Evolutionary conservation across 2,888 invertebrate species (phyloP).

Genomic region (Malacosoma neustria): DNA sequence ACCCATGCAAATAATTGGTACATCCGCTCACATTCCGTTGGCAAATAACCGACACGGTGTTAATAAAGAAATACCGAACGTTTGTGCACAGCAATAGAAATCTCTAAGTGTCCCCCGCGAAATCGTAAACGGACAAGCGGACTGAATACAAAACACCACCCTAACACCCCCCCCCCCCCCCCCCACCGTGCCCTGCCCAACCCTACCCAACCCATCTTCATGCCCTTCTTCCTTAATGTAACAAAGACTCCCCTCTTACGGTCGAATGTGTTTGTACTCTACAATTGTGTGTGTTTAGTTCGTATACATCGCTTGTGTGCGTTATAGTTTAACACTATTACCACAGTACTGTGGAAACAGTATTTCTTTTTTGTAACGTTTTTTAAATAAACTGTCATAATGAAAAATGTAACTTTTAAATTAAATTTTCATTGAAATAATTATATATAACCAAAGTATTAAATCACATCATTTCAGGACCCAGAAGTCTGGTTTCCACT

Average conservation of each 20-base stretch:
- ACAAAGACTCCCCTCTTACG: conserved; percentile 73
- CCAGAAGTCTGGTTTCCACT: too few relatives aligned
- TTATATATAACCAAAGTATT: too few relatives aligned
- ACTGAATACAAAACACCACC: conserved; percentile 66
- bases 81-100: conserved; percentile 53
- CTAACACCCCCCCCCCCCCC: conserved; percentile 31
- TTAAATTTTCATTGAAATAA: too few relatives aligned
- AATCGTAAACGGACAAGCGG: conserved; percentile 65
- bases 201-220: conserved; percentile 42
- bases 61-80: conserved; percentile 65
- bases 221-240: conserved; percentile 72
- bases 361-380: too few relatives aligned
- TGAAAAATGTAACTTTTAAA: too few relatives aligned
- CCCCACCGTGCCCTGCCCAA: conserved; percentile 17
- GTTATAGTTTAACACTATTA: conserved; percentile 11
- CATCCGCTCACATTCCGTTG: neutral
- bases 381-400: too few relatives aligned
- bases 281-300: conserved; percentile 49
- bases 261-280: conserved; percentile 51
- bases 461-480: too few relatives aligned
- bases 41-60: conserved; percentile 23
- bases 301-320: conserved; percentile 18
- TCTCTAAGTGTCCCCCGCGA: conserved; percentile 68
- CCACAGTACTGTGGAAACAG: too few relatives aligned
- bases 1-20: neutral